phyloP scores from a whole-genome alignment of 2,888 invertebrate genomes.

The Sphaerophoria taeniata region DNA sequence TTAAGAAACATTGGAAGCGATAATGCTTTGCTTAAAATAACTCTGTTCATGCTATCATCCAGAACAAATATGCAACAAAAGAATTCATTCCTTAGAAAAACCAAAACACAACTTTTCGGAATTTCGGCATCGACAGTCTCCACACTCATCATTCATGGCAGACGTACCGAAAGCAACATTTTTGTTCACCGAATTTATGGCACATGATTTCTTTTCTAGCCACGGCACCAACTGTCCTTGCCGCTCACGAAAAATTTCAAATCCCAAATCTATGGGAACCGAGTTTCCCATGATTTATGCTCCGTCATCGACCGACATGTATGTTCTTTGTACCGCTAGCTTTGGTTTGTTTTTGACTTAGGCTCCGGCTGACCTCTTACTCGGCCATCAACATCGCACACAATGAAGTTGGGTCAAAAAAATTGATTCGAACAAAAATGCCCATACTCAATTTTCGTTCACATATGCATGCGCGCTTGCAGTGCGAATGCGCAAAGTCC shows the following conservation, averaged over 20 bases:
- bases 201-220: slow-evolving; percentile 50
- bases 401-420: slow-evolving; percentile 57
- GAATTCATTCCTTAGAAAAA: too few species aligned
- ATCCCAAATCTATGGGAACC: too few species aligned
- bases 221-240: slow-evolving; percentile 28
- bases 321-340: neutral
- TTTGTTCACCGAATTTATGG: slow-evolving; percentile 48
- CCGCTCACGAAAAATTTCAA: slow-evolving; percentile 33
- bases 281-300: slow-evolving; percentile 57
- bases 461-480: slow-evolving; percentile 5
- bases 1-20: too few species aligned
- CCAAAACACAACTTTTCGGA: too few species aligned
- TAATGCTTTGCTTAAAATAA: too few species aligned
- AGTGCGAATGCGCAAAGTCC: too few species aligned
- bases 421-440: slow-evolving; percentile 54
- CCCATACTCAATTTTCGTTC: slow-evolving; percentile 52
- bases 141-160: slow-evolving; percentile 32
- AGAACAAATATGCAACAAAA: too few species aligned
- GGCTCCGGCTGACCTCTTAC: slow-evolving; percentile 47
- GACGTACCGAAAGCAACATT: slow-evolving; percentile 4
- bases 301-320: slow-evolving; percentile 30
- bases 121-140: too few species aligned
- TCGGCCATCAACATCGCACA: slow-evolving; percentile 50
- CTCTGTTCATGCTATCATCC: too few species aligned
- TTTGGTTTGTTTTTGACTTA: too few species aligned